Conservation (phyloP, 2,888 invertebrate species). For the Macaria notata region DNA sequence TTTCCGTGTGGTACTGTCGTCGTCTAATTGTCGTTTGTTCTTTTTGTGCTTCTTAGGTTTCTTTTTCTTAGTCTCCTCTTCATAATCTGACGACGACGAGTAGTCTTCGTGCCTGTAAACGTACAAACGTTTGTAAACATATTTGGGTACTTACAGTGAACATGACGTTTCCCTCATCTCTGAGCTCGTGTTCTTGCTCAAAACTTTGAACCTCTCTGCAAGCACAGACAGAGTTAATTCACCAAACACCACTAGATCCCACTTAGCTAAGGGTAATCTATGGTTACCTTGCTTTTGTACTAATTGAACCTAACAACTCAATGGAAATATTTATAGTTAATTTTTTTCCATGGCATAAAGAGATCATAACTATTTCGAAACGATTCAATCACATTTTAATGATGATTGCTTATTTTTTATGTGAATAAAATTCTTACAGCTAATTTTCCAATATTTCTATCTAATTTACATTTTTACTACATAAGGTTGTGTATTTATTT, state of each 20-base stretch:
- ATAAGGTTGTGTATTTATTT: too few species aligned
- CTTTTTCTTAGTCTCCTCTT: constrained; percentile 76
- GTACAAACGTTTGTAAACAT: constrained; percentile 35
- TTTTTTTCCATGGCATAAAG: background rate
- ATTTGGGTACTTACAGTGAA: constrained; percentile 51
- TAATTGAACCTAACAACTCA: background rate
- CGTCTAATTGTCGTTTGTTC: constrained; percentile 84
- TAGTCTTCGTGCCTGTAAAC: constrained; percentile 26
- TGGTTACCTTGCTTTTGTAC: constrained; percentile 5
- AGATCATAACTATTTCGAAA: too few species aligned
- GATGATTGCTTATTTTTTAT: too few species aligned
- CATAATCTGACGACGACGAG: constrained; percentile 30
- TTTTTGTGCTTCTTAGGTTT: constrained; percentile 85
- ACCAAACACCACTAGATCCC: background rate
- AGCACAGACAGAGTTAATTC: constrained; percentile 37
- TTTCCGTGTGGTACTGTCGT: constrained; percentile 71
- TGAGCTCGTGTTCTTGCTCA: constrained; percentile 43
- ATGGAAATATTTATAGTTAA: constrained; percentile 5
- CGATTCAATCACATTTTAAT: too few species aligned
- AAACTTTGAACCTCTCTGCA: constrained; percentile 55
- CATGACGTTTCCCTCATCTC: constrained; percentile 25
- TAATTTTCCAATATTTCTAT: too few species aligned
- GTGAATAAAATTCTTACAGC: too few species aligned
- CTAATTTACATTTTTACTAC: too few species aligned
- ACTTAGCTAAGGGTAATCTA: too few species aligned